Percentiles rank a stretch among this genome's conserved stretches.
phyloP scores from a whole-genome alignment of 2,113 vertebrate genomes.

The Lonchura striata region DNA sequence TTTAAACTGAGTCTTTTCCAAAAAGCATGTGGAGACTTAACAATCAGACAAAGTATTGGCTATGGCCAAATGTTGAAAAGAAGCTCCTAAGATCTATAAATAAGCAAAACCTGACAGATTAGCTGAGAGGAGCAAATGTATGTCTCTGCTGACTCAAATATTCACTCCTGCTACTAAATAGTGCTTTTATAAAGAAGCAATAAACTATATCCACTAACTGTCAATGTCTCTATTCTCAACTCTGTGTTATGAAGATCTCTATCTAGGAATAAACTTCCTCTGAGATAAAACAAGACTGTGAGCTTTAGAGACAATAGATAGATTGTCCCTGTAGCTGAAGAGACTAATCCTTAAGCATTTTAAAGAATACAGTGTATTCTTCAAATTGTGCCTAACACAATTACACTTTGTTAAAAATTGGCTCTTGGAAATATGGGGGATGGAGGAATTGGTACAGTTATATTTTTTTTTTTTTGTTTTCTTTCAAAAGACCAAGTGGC shows the following conservation, averaged over 20 bases:
- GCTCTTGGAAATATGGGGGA: slow-evolving; percentile 40
- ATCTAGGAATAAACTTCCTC: slow-evolving; percentile 79
- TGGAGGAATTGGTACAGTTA: not conserved
- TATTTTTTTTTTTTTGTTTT: not conserved
- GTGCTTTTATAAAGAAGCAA: slow-evolving; percentile 43
- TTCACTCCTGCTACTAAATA: slow-evolving; percentile 56
- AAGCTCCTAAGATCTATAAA: slow-evolving; percentile 54
- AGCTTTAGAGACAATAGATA: slow-evolving; percentile 79
- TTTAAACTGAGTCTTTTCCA: slow-evolving; percentile 54
- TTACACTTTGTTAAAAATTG: slow-evolving; percentile 81
- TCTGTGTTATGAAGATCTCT: slow-evolving; percentile 69
- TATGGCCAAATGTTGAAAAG: slow-evolving; percentile 7
- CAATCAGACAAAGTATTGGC: not conserved
- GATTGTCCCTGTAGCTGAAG: slow-evolving; percentile 75
- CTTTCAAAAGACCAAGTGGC: not conserved
- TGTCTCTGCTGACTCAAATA: slow-evolving; percentile 60
- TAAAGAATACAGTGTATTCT: slow-evolving; percentile 76
- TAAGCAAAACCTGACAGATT: slow-evolving; percentile 45
- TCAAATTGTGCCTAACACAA: slow-evolving; percentile 75
- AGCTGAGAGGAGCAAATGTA: slow-evolving; percentile 25
- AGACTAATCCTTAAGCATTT: slow-evolving; percentile 67
- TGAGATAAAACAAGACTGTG: slow-evolving; percentile 65
- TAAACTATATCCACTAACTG: slow-evolving; percentile 47
- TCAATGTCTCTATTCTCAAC: slow-evolving; percentile 56
- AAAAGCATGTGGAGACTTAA: slow-evolving; percentile 6